These are phyloP conservation scores for Ischnus inquisitorius DNA, from an alignment of 2,888 invertebrate genomes.

Conservation along the genomic window DNA sequence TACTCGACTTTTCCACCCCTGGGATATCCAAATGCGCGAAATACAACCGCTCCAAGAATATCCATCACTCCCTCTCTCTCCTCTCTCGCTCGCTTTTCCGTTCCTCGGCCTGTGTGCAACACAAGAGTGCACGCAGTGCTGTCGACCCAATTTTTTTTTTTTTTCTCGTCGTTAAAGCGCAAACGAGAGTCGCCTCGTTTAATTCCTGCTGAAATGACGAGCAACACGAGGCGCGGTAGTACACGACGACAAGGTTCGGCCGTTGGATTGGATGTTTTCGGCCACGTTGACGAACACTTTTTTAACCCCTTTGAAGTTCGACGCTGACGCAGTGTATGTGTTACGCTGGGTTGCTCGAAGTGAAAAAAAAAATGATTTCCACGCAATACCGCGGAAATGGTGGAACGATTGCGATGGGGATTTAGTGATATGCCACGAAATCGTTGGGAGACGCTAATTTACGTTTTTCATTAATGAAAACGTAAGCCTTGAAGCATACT, in stretches of 20 bases:
- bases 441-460: background rate
- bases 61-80: slow-evolving; percentile 1
- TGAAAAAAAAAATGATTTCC: background rate
- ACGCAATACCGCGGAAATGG: background rate
- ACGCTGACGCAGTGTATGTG: background rate
- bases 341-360: background rate
- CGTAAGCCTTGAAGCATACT: too few relatives aligned
- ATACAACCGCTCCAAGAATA: slow-evolving; percentile 7
- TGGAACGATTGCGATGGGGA: too few relatives aligned
- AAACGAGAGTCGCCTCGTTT: background rate
- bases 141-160: background rate
- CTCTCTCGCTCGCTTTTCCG: background rate
- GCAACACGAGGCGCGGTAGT: background rate
- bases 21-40: slow-evolving; percentile 22
- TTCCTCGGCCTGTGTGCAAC: background rate
- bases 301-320: background rate
- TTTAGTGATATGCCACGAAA: background rate
- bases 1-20: background rate
- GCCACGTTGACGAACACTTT: background rate
- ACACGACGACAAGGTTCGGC: background rate
- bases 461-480: background rate
- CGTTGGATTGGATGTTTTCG: background rate
- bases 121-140: background rate
- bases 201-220: background rate
- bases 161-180: slow-evolving; percentile 9